phyloP scores from a whole-genome alignment of 2,797 vertebrate genomes.

The Anomalospiza imberbis region DNA sequence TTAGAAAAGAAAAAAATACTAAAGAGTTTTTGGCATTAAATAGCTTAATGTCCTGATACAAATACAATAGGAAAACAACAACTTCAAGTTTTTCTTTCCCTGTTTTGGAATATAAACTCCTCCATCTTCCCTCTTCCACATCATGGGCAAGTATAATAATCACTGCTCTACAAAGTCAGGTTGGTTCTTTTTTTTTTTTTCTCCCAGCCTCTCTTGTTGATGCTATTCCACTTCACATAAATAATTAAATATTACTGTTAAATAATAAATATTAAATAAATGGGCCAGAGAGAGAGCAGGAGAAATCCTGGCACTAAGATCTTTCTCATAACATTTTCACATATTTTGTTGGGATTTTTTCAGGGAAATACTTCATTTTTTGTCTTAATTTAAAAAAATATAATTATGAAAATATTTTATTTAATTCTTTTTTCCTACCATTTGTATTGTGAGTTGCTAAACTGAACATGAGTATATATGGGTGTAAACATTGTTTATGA shows the following conservation, averaged over 20 bases:
- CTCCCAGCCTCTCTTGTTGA: neutral
- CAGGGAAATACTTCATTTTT: neutral
- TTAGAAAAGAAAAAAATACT: neutral
- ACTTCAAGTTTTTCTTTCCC: neutral
- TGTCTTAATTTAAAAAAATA: neutral
- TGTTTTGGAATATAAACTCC: neutral
- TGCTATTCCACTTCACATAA: conserved; percentile 56
- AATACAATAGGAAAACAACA: neutral
- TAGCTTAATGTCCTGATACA: neutral
- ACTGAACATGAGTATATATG: neutral
- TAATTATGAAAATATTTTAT: neutral
- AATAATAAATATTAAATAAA: conserved; percentile 69
- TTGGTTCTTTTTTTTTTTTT: neutral
- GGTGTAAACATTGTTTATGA: neutral
- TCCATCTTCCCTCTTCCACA: neutral
- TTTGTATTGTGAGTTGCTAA: neutral
- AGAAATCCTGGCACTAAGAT: conserved; percentile 1
- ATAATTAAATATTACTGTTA: conserved; percentile 61
- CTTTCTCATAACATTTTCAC: neutral
- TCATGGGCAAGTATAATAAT: conserved; percentile 1
- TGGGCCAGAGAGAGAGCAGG: conserved; percentile 52
- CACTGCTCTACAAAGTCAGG: neutral
- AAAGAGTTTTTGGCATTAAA: neutral
- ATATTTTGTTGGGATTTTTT: neutral
- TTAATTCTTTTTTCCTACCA: neutral